Percentiles rank a stretch among this genome's conserved stretches.
phyloP scores from a whole-genome alignment of 2,888 invertebrate genomes.

The Eubasilissa splendida region DNA sequence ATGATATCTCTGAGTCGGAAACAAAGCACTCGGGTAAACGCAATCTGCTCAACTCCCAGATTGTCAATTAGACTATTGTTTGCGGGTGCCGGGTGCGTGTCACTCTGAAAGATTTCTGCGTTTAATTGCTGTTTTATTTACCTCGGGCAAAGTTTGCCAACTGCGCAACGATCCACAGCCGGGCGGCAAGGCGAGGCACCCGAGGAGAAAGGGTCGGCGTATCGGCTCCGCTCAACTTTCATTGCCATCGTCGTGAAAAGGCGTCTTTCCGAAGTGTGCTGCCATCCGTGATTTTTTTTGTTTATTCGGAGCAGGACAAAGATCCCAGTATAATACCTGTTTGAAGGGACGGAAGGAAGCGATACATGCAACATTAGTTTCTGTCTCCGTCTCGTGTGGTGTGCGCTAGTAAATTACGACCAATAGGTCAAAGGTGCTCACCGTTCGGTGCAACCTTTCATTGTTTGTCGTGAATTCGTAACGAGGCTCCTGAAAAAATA shows the following conservation, averaged over 20 bases:
- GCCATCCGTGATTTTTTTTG: background rate
- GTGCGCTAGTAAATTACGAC: background rate
- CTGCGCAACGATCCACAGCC: background rate
- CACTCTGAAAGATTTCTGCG: background rate
- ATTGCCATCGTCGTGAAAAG: background rate
- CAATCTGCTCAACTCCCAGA: background rate
- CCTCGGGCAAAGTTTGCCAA: constrained; percentile 22
- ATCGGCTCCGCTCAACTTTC: background rate
- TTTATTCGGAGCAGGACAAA: constrained; percentile 14
- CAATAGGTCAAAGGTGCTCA: constrained; percentile 1
- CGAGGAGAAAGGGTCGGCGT: constrained; percentile 5
- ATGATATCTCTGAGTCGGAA: background rate
- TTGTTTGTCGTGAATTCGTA: background rate
- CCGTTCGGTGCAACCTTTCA: background rate
- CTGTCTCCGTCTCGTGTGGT: background rate
- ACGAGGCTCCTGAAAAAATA: constrained; percentile 7
- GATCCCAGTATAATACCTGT: constrained; percentile 31
- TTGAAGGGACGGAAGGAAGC: constrained; percentile 37
- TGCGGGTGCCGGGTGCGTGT: constrained; percentile 3
- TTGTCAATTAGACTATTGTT: constrained; percentile 18
- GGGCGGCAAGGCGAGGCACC: background rate
- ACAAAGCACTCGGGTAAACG: constrained; percentile 4
- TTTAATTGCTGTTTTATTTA: constrained; percentile 18
- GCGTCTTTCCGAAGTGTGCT: background rate
- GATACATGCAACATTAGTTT: background rate